Conservation (phyloP, 2,888 invertebrate genomes). For the Drosophila monieri region DNA sequence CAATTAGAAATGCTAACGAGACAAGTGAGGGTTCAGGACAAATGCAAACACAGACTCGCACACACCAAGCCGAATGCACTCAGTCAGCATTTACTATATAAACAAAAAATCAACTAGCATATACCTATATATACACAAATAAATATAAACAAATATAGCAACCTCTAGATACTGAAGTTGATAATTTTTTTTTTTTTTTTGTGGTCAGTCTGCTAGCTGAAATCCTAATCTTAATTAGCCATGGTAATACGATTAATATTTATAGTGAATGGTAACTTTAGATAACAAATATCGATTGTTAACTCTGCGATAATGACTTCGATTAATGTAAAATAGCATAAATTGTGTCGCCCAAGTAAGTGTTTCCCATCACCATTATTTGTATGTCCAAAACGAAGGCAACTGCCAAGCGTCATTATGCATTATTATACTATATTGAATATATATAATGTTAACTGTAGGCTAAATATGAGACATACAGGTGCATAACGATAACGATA, state of each 20-base stretch:
- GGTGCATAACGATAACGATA: conserved; percentile 43
- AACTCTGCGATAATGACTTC: conserved; percentile 38
- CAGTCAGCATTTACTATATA: conserved; percentile 7
- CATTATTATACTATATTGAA: conserved; percentile 23
- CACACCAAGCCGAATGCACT: background rate
- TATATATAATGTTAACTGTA: conserved; percentile 44
- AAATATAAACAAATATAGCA: conserved; percentile 1
- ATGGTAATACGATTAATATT: background rate
- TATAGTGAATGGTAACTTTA: conserved; percentile 5
- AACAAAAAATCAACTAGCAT: conserved; percentile 1
- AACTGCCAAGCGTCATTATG: conserved; percentile 21
- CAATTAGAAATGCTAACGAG: conserved; percentile 35
- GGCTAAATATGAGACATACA: conserved; percentile 50
- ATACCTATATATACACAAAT: background rate
- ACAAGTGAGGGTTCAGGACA: background rate
- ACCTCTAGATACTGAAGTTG: conserved; percentile 1
- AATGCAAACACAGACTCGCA: background rate
- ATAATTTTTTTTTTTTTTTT: conserved; percentile 5
- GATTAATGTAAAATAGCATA: conserved; percentile 47
- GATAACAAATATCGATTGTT: conserved; percentile 25
- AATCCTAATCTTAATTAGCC: conserved; percentile 13
- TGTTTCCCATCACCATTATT: conserved; percentile 13
- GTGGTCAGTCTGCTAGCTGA: background rate
- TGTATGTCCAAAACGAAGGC: conserved; percentile 13
- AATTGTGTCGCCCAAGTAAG: conserved; percentile 28